Evolutionary conservation across 2,888 invertebrate species (phyloP).

Genomic region (Vesta saturnalis): DNA sequence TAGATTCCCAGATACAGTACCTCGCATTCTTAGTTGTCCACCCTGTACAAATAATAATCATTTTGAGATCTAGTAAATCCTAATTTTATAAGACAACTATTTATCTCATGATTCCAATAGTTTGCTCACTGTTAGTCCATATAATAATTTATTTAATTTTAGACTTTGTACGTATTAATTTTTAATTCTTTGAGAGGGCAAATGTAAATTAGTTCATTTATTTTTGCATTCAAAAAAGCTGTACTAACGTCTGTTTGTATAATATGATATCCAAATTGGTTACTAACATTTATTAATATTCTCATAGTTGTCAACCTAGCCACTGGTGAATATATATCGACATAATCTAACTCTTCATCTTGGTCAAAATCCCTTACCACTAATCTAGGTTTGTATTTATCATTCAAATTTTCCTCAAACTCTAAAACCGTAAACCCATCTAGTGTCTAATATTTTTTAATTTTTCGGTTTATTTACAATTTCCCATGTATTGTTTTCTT

Average conservation of each 20-base stretch:
- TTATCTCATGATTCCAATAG: too few species aligned
- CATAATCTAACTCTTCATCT: neutral
- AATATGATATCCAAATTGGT: neutral
- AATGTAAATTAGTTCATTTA: neutral
- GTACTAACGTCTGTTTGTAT: neutral
- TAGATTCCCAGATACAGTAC: too few species aligned
- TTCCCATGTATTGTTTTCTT: too few species aligned
- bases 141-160: neutral
- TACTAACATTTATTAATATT: neutral
- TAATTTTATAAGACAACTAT: neutral
- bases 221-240: neutral
- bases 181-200: too few species aligned
- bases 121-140: neutral
- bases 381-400: neutral
- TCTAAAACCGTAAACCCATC: too few species aligned
- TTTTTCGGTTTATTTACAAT: too few species aligned
- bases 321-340: too few species aligned
- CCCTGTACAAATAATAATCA: too few species aligned
- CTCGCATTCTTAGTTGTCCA: too few species aligned
- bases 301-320: neutral
- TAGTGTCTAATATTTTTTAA: too few species aligned
- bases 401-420: neutral
- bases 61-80: too few species aligned
- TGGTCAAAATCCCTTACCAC: too few species aligned
- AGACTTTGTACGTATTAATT: neutral